Evolutionary conservation across 2,888 invertebrate species (phyloP).

Genomic region (Pachymerium ferrugineum): DNA sequence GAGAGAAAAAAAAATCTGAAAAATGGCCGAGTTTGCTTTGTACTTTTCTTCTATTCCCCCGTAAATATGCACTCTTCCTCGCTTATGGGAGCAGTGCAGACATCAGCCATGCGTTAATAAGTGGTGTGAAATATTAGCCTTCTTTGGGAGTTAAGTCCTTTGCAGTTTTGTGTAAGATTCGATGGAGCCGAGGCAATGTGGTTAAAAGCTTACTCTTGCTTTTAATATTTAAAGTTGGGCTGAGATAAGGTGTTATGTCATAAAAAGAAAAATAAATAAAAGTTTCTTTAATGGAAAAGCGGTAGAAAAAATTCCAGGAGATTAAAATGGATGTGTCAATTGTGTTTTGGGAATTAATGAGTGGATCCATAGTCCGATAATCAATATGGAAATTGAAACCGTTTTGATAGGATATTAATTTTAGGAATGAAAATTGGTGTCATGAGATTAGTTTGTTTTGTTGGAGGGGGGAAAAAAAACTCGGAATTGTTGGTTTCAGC

Average conservation of each 20-base stretch:
- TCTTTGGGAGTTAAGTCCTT: conserved; percentile 18
- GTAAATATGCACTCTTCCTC: conserved; percentile 12
- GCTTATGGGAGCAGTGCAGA: neutral
- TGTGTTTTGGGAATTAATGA: no score
- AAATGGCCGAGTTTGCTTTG: conserved; percentile 14
- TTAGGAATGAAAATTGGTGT: no score
- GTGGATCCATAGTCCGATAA: no score
- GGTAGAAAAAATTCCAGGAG: no score
- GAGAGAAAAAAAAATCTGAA: neutral
- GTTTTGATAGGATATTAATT: no score
- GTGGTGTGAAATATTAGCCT: conserved; percentile 15
- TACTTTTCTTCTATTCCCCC: conserved; percentile 13
- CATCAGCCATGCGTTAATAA: conserved; percentile 18
- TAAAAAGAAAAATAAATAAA: neutral
- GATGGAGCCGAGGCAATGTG: conserved; percentile 16
- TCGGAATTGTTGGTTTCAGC: no score
- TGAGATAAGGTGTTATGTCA: neutral
- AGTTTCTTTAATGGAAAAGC: no score
- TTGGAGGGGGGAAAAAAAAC: no score
- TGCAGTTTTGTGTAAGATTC: conserved; percentile 6
- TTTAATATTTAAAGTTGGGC: neutral
- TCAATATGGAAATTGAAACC: no score
- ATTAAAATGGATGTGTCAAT: no score
- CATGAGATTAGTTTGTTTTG: no score
- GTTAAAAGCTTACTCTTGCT: conserved; percentile 11